Evolutionary conservation across 2,113 vertebrate species (phyloP).

Genomic region (Scartelaos histophorus): DNA sequence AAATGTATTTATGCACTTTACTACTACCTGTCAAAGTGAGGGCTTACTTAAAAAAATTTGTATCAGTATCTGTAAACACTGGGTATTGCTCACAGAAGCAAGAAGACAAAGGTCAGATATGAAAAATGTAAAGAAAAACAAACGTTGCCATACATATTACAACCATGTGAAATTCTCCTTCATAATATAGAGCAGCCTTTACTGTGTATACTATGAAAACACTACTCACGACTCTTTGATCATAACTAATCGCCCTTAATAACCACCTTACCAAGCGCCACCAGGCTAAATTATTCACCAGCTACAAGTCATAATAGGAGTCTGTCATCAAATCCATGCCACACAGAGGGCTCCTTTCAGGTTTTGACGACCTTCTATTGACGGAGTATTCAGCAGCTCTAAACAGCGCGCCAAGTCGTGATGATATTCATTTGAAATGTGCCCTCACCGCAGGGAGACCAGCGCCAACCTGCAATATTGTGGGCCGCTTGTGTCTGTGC

Average conservation of each 20-base stretch:
- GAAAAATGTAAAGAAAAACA: neutral
- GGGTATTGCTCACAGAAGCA: neutral
- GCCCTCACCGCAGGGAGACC: neutral
- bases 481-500: neutral
- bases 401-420: neutral
- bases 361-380: constrained; percentile 7
- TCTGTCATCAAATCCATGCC: neutral
- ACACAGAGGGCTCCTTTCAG: constrained; percentile 7
- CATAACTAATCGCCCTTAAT: neutral
- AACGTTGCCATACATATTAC: neutral
- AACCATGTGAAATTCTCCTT: neutral
- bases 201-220: neutral
- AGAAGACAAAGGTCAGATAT: neutral
- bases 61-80: neutral
- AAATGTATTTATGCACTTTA: too few species aligned
- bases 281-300: constrained; percentile 1
- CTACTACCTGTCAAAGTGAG: too few species aligned
- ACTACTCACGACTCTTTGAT: neutral
- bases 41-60: too few species aligned
- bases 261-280: neutral
- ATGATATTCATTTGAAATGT: constrained; percentile 9
- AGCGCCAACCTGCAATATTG: neutral
- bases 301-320: constrained; percentile 8
- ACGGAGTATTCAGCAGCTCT: neutral
- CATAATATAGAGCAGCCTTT: neutral